phyloP scores from a whole-genome alignment of 1,140 invertebrate genomes.

The Conus ventricosus region DNA sequence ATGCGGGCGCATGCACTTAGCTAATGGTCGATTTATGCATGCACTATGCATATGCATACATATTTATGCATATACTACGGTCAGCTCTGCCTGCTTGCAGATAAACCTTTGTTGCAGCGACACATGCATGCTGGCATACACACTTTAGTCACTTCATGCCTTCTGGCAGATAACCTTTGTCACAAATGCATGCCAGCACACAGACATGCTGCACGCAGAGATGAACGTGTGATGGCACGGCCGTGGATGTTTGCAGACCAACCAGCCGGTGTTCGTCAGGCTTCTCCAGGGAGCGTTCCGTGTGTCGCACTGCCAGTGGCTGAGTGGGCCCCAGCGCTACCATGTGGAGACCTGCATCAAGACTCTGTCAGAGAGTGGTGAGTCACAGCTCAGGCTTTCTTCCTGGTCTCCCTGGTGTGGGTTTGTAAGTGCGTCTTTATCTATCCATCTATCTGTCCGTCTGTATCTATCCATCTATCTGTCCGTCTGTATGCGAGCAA shows the following conservation, averaged over 20 bases:
- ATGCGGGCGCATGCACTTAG: too few species aligned
- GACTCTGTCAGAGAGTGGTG: constrained; percentile 93
- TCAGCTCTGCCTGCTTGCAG: too few species aligned
- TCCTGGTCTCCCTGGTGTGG: background rate
- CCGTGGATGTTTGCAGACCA: constrained; percentile 80
- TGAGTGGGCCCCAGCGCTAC: constrained; percentile 89
- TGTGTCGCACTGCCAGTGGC: constrained; percentile 92
- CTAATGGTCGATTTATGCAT: too few species aligned
- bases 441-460: too few species aligned
- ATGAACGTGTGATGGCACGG: background rate
- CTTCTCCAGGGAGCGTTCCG: constrained; percentile 93
- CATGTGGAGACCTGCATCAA: constrained; percentile 96
- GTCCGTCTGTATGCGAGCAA: background rate
- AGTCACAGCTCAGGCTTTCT: background rate
- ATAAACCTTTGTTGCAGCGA: too few species aligned
- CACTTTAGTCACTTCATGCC: too few species aligned
- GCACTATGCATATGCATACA: too few species aligned
- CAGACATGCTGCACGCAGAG: too few species aligned
- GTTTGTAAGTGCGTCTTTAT: background rate
- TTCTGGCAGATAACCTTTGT: too few species aligned
- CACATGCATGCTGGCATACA: too few species aligned
- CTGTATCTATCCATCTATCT: background rate
- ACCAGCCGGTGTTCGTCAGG: constrained; percentile 96
- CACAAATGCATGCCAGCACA: too few species aligned
- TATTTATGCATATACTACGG: too few species aligned